Conservation (phyloP, 2,113 vertebrate species). For the Xiphorhynchus elegans region DNA sequence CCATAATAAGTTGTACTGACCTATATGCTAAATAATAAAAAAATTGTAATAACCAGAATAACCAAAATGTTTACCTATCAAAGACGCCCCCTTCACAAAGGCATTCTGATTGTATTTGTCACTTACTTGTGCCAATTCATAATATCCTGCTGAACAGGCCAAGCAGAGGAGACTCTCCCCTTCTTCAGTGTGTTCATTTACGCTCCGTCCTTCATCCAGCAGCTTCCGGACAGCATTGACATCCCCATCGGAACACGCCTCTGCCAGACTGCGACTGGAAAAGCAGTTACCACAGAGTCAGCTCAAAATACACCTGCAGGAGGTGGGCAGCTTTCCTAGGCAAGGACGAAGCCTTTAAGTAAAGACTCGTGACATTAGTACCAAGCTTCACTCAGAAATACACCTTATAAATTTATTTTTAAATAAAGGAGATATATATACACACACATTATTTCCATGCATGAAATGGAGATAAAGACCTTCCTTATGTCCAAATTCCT, state of each 20-base stretch:
- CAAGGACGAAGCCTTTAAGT: neutral
- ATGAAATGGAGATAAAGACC: neutral
- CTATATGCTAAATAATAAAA: neutral
- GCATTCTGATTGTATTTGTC: neutral
- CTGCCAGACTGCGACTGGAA: slow-evolving; percentile 98
- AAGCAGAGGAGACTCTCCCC: slow-evolving; percentile 97
- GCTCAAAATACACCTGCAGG: neutral
- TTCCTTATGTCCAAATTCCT: neutral
- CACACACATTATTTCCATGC: neutral
- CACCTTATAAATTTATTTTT: neutral
- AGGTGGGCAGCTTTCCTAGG: neutral
- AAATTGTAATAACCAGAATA: neutral
- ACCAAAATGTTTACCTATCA: neutral
- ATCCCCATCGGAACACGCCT: slow-evolving; percentile 98
- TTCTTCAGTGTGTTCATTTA: slow-evolving; percentile 98
- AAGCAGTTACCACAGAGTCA: slow-evolving; percentile 7
- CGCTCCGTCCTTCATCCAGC: slow-evolving; percentile 95
- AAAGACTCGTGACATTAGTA: neutral
- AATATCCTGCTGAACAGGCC: slow-evolving; percentile 97
- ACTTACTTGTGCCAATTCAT: slow-evolving; percentile 97
- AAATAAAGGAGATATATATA: neutral
- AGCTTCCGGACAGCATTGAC: slow-evolving; percentile 97
- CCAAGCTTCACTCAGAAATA: neutral
- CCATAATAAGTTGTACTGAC: neutral
- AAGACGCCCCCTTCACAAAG: neutral